phyloP scores from a whole-genome alignment of 2,113 vertebrate genomes.

The Nestor notabilis region DNA sequence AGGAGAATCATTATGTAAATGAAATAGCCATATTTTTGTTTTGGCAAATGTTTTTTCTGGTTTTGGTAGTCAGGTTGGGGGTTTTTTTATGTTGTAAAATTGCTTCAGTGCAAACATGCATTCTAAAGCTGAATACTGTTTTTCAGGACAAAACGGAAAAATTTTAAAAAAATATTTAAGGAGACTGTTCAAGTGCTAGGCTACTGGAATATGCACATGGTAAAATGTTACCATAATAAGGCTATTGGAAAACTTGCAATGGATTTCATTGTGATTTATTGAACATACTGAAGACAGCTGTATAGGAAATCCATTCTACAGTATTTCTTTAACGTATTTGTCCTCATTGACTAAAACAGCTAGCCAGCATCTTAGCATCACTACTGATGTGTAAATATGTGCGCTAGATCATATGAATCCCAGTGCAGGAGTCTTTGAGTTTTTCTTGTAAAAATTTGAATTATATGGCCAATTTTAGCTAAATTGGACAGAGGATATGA shows the following conservation, averaged over 20 bases:
- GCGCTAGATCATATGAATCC: not conserved
- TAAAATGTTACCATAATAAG: not conserved
- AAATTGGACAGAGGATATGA: not conserved
- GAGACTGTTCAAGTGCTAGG: not conserved
- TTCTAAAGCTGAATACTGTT: not conserved
- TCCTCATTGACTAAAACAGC: not conserved
- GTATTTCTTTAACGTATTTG: not conserved
- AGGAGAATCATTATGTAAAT: not conserved
- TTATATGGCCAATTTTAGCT: not conserved
- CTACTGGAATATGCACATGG: not conserved
- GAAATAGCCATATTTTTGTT: not conserved
- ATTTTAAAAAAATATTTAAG: not conserved
- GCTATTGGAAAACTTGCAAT: not conserved
- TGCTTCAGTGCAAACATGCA: not conserved
- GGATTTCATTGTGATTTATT: not conserved
- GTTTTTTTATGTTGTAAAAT: not conserved
- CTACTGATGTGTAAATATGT: not conserved
- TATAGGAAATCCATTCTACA: not conserved
- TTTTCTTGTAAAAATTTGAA: not conserved
- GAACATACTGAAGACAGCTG: not conserved
- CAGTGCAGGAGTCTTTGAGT: not conserved
- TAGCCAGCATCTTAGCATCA: not conserved
- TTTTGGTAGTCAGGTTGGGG: too few species aligned
- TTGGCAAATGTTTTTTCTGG: not conserved
- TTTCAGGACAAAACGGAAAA: not conserved